A percentile compares a stretch with the other conserved stretches of the same genome.
phyloP scores from a whole-genome alignment of 2,113 vertebrate genomes.

The Engraulis encrasicolus region DNA sequence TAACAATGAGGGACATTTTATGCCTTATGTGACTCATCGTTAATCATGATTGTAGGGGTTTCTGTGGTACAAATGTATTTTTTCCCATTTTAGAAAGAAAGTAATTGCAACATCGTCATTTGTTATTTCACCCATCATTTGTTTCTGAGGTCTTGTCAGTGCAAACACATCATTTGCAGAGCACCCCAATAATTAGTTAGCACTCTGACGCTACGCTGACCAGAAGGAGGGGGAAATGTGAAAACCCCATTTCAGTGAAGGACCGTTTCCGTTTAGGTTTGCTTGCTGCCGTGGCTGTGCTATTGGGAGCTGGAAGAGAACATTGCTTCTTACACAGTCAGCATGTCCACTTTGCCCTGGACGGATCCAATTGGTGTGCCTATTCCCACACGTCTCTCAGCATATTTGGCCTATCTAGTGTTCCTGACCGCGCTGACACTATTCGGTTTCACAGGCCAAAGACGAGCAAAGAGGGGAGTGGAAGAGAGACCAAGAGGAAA shows the following conservation, averaged over 20 bases:
- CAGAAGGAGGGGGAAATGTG: not conserved
- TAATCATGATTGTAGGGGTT: too few relatives aligned
- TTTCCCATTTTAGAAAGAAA: not conserved
- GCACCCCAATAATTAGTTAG: not conserved
- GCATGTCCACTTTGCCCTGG: not conserved
- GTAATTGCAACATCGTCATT: not conserved
- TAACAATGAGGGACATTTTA: not conserved
- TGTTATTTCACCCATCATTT: not conserved
- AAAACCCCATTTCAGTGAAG: not conserved
- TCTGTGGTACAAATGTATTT: not conserved
- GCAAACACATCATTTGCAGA: not conserved
- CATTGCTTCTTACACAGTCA: not conserved
- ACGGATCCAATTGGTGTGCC: not conserved
- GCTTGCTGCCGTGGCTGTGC: not conserved
- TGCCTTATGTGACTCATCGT: not conserved
- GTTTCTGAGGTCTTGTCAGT: not conserved
- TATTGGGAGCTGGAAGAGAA: not conserved
- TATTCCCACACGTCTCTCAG: not conserved
- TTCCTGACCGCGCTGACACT: not conserved
- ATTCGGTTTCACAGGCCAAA: not conserved
- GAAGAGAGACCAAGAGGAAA: not conserved
- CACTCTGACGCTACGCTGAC: too few relatives aligned
- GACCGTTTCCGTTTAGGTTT: not conserved
- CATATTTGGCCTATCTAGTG: not conserved
- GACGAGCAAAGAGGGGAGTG: not conserved